These are phyloP conservation scores for Bombus fervidus DNA, from an alignment of 1,140 invertebrate genomes.

Conservation along the genomic window DNA sequence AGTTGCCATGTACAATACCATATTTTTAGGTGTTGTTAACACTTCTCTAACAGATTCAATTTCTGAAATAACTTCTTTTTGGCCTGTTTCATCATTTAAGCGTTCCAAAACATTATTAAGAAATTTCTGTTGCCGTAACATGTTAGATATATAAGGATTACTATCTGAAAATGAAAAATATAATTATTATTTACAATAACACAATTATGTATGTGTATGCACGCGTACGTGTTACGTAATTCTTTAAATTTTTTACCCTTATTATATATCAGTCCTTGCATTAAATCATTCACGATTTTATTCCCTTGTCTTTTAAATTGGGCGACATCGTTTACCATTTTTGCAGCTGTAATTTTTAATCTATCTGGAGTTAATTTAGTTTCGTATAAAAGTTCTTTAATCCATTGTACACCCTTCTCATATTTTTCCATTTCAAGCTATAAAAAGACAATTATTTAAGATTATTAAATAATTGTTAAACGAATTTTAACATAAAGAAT, in stretches of 20 bases:
- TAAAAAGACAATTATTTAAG: slow-evolving; percentile 12
- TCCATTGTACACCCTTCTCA: slow-evolving; percentile 88
- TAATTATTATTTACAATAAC: neutral
- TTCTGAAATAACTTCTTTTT: slow-evolving; percentile 84
- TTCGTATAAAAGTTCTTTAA: slow-evolving; percentile 89
- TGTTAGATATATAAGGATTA: slow-evolving; percentile 87
- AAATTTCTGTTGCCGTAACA: slow-evolving; percentile 91
- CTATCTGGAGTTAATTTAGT: slow-evolving; percentile 88
- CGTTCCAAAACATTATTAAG: slow-evolving; percentile 86
- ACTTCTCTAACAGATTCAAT: slow-evolving; percentile 85
- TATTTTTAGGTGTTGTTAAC: slow-evolving; percentile 84
- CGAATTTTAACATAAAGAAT: slow-evolving; percentile 29
- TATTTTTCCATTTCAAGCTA: slow-evolving; percentile 91
- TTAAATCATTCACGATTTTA: slow-evolving; percentile 84
- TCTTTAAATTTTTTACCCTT: slow-evolving; percentile 81
- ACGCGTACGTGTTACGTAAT: neutral
- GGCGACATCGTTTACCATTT: slow-evolving; percentile 90
- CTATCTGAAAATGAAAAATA: slow-evolving; percentile 83
- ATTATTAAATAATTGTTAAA: neutral
- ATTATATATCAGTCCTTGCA: slow-evolving; percentile 85
- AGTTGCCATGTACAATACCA: slow-evolving; percentile 88
- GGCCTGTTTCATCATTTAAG: slow-evolving; percentile 83
- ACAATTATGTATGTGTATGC: neutral
- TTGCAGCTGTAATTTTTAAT: slow-evolving; percentile 89
- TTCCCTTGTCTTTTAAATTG: slow-evolving; percentile 87